A percentile compares a stretch with the other conserved stretches of the same genome.
These are phyloP conservation scores for Pipra filicauda DNA, from an alignment of 2,113 vertebrate genomes.

Conservation along the genomic window DNA sequence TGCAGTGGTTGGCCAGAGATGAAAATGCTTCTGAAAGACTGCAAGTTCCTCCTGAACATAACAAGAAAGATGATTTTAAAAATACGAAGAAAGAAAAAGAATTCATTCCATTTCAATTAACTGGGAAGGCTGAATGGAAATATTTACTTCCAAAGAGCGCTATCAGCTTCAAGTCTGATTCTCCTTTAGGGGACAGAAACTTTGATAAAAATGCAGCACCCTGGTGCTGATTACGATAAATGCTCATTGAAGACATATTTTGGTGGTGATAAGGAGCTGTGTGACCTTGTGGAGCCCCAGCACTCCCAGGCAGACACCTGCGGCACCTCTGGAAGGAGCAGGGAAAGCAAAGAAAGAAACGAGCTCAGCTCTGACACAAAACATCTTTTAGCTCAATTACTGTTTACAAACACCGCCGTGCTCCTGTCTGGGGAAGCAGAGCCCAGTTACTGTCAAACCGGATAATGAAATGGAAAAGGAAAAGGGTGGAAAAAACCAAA, in stretches of 20 bases:
- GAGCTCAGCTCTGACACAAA: constrained; percentile 45
- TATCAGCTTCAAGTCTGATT: constrained; percentile 19
- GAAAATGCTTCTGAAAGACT: not conserved
- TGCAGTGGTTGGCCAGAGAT: not conserved
- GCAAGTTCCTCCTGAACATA: not conserved
- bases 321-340: not conserved
- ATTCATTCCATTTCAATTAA: constrained; percentile 5
- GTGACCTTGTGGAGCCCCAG: not conserved
- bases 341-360: not conserved
- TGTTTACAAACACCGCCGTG: constrained; percentile 42
- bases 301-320: not conserved
- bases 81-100: not conserved
- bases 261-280: constrained; percentile 28
- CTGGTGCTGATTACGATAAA: constrained; percentile 19
- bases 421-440: constrained; percentile 38
- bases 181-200: constrained; percentile 38
- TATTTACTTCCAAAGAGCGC: constrained; percentile 15
- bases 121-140: not conserved
- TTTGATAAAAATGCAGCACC: constrained; percentile 45
- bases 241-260: not conserved
- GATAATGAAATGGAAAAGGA: constrained; percentile 7
- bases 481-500: not conserved
- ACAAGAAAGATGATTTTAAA: not conserved
- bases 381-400: constrained; percentile 49
- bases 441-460: constrained; percentile 56